Conservation (phyloP, 2,888 invertebrate genomes). For the Heliconius sara region DNA sequence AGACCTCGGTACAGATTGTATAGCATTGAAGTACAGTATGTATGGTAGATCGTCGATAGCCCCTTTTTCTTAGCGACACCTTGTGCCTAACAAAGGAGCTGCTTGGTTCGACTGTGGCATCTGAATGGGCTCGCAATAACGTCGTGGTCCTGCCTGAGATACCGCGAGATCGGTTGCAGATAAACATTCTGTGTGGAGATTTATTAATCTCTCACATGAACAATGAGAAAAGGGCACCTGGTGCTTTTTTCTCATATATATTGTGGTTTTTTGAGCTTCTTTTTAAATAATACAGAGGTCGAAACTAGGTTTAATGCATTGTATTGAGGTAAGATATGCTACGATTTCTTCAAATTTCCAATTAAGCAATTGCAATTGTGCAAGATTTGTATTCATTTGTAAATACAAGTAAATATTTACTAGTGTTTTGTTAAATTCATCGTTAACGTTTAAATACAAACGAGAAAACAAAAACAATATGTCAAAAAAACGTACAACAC, state of each 20-base stretch:
- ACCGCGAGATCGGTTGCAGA: slow-evolving; percentile 82
- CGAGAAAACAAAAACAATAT: too few relatives aligned
- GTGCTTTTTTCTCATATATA: slow-evolving; percentile 72
- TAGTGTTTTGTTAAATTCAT: too few relatives aligned
- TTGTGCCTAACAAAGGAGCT: slow-evolving; percentile 82
- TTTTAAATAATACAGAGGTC: background rate
- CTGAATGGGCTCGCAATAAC: slow-evolving; percentile 83
- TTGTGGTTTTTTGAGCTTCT: slow-evolving; percentile 45
- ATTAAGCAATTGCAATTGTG: too few relatives aligned
- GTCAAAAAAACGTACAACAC: too few relatives aligned
- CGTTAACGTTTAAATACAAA: too few relatives aligned
- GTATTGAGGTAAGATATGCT: background rate
- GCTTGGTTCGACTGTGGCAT: slow-evolving; percentile 82
- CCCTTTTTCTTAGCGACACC: slow-evolving; percentile 84
- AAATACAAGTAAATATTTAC: too few relatives aligned
- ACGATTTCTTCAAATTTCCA: background rate
- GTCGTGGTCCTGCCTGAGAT: slow-evolving; percentile 78
- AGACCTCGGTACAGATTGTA: slow-evolving; percentile 51
- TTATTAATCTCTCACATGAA: slow-evolving; percentile 83
- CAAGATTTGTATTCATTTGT: too few relatives aligned
- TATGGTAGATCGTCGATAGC: slow-evolving; percentile 81
- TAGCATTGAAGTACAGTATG: slow-evolving; percentile 45
- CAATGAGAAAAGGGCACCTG: slow-evolving; percentile 80
- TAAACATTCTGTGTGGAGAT: slow-evolving; percentile 78
- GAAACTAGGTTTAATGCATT: background rate